Evolutionary conservation across 2,797 vertebrate species (phyloP), one percentile per base, ranked within the genome.

Genomic region (Rhinatrema bivittatum): DNA sequence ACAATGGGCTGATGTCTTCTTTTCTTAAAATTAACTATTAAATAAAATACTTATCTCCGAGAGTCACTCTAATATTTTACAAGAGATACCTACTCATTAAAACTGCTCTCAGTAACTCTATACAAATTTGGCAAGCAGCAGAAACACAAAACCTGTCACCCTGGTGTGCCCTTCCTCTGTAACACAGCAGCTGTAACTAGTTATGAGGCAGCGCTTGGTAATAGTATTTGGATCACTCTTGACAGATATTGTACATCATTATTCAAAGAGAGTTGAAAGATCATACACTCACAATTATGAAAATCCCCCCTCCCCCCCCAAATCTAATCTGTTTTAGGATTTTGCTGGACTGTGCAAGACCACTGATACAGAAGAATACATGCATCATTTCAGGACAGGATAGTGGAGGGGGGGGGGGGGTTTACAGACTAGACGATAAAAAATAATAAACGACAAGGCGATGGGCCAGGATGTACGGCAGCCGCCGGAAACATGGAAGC

Each of bases 131-230:
- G 47, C 30, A 20, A 44, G 33, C 3, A 0, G 3, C 34, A 35
- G 29, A 30, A 12, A 17, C 29, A 29, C 1, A 14, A 30, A 4
- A 31, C 10, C 18, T 33, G 44, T 27, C 10, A 24, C 31, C 28
- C 50, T 28, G 38, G 20, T 36, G 44, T 9, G n/a, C 1, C 30
- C 38, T 20, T n/a, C n/a, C n/a, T n/a, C n/a, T 3, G 66, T 28
- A 56, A 55, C 13, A 29, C 44, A 37, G 61, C 75, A 75, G 74
- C 75, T 81, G 80, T 53, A 56, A 73, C 43, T 61, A 60, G 35
- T 72, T 67, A 74, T 13, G 52, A 44, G 65, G 46, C 39, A 49
- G 36, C 12, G 32, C 42, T 29, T n/a, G 46, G 60, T 46, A 69
- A 70, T 35, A 40, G 54, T 32, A 6, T 30, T 62, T 27, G 60